Evolutionary conservation across 2,113 vertebrate genomes (phyloP).

Genomic region (Tupaia tana): DNA sequence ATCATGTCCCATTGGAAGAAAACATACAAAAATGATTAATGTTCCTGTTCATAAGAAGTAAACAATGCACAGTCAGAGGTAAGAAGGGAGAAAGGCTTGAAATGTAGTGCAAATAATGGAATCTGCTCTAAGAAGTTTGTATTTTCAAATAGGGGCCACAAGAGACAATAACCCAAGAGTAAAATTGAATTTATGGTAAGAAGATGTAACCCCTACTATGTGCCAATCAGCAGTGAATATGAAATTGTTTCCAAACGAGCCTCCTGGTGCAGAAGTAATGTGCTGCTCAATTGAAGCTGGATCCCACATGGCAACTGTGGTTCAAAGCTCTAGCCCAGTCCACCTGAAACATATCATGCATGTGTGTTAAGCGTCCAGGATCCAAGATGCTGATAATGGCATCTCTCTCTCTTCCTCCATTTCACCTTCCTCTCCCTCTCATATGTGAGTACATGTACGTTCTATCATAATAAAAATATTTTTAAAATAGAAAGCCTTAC

Average conservation of each 20-base stretch:
- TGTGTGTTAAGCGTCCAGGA: too few relatives aligned
- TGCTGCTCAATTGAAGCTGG: too few relatives aligned
- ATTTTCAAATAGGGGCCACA: background rate
- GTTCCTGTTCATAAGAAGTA: background rate
- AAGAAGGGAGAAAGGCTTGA: background rate
- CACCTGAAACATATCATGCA: too few relatives aligned
- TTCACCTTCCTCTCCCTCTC: too few relatives aligned
- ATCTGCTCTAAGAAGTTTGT: background rate
- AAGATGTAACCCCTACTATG: background rate
- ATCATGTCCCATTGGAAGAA: conserved; percentile 19
- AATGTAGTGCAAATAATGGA: background rate
- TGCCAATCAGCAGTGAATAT: background rate
- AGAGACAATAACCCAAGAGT: background rate
- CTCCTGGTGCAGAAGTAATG: too few relatives aligned
- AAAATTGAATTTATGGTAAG: background rate
- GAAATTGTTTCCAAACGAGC: background rate
- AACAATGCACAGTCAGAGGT: background rate
- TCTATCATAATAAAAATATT: too few relatives aligned
- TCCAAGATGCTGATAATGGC: too few relatives aligned
- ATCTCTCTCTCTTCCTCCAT: too few relatives aligned
- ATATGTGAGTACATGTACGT: too few relatives aligned
- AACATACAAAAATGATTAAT: conserved; percentile 51
- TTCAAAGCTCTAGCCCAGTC: too few relatives aligned
- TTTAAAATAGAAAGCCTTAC: background rate
- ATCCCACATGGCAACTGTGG: too few relatives aligned